Conservation (phyloP, 2,113 vertebrate species). For the Epinephelus cyanopodus region DNA sequence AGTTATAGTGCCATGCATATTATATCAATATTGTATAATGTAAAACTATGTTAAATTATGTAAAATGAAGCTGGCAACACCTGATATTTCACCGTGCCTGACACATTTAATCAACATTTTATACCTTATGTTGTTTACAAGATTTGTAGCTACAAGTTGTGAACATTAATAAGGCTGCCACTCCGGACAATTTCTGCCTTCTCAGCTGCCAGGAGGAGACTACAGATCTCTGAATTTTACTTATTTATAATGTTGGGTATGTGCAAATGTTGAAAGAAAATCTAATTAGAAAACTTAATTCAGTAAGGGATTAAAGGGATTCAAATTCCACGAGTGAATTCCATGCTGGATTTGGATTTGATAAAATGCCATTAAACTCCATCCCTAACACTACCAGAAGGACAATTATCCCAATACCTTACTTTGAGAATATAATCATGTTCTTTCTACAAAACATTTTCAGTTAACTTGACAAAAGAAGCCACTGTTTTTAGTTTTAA, state of each 20-base stretch:
- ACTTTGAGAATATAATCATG: no score
- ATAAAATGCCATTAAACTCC: neutral
- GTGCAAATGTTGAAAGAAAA: neutral
- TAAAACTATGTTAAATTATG: neutral
- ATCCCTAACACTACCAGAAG: no score
- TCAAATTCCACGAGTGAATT: neutral
- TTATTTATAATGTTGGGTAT: neutral
- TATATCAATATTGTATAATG: neutral
- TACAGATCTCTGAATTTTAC: neutral
- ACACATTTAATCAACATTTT: constrained; percentile 10
- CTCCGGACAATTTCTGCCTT: neutral
- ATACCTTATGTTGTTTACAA: neutral
- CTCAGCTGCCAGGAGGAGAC: neutral
- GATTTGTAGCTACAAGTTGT: neutral
- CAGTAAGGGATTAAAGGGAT: neutral
- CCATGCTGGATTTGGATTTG: neutral
- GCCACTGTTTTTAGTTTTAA: no score
- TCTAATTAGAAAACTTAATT: neutral
- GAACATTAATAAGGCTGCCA: constrained; percentile 13
- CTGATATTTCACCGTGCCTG: neutral
- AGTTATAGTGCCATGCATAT: neutral
- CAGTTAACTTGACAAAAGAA: neutral
- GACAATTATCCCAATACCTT: no score
- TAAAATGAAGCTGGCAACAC: neutral
- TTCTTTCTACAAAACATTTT: neutral